These are phyloP conservation scores for Macquaria australasica DNA, from an alignment of 2,113 vertebrate genomes.

Conservation along the genomic window DNA sequence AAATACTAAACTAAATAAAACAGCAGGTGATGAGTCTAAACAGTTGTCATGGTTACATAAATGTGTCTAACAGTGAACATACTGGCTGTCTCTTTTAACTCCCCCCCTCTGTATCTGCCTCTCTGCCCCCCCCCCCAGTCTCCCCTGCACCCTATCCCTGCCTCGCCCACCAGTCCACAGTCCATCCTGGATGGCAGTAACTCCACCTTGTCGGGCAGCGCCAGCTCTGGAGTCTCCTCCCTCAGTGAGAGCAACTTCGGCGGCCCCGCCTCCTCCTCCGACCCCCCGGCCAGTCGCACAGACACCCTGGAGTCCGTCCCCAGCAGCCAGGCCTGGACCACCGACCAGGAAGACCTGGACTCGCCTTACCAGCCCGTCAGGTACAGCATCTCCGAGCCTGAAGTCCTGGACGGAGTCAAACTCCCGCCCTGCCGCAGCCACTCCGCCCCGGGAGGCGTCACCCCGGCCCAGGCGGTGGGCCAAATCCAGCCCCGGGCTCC, in stretches of 20 bases:
- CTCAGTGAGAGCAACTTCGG: conserved; percentile 96
- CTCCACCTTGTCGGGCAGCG: conserved; percentile 95
- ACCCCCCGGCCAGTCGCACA: conserved; percentile 87
- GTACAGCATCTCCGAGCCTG: conserved; percentile 94
- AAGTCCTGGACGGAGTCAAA: conserved; percentile 91
- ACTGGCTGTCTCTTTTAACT: too few species aligned
- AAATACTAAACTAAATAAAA: too few species aligned
- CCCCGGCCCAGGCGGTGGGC: conserved; percentile 62
- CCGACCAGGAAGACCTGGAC: conserved; percentile 90
- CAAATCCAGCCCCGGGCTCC: conserved; percentile 49
- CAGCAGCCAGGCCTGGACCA: conserved; percentile 92
- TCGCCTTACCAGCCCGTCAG: conserved; percentile 93
- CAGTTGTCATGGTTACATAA: too few species aligned
- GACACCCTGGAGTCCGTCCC: conserved; percentile 93
- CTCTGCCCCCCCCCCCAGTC: conserved; percentile 83
- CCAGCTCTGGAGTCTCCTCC: conserved; percentile 96
- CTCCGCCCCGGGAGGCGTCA: conserved; percentile 90
- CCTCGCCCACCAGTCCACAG: conserved; percentile 96
- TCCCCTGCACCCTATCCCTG: conserved; percentile 95
- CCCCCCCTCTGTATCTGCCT: too few species aligned
- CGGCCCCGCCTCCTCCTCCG: conserved; percentile 87
- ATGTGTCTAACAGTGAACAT: too few species aligned
- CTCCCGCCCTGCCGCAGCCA: conserved; percentile 92
- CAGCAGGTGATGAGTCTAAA: too few species aligned
- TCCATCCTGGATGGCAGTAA: conserved; percentile 96